phyloP scores from a whole-genome alignment of 2,113 vertebrate genomes.

The Mola mola region DNA sequence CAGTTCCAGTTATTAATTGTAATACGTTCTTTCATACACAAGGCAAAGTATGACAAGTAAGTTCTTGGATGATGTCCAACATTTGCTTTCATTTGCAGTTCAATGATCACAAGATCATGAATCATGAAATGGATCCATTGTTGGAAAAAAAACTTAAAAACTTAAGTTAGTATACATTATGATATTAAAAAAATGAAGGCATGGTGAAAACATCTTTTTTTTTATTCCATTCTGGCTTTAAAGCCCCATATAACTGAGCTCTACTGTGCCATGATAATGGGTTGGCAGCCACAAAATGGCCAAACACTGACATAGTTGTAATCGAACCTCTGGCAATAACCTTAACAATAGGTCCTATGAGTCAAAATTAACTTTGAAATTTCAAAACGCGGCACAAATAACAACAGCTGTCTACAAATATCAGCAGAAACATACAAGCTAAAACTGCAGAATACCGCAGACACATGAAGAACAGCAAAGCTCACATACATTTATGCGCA shows the following conservation, averaged over 20 bases:
- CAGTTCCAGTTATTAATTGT: no score
- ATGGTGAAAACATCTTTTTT: not conserved
- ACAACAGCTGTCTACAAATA: slow-evolving; percentile 32
- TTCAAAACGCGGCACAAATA: slow-evolving; percentile 18
- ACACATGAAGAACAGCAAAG: slow-evolving; percentile 37
- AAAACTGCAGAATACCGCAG: slow-evolving; percentile 45
- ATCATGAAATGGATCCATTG: not conserved
- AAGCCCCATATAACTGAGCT: slow-evolving; percentile 16
- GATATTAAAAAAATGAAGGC: not conserved
- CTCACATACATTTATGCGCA: slow-evolving; percentile 22
- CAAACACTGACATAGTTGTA: not conserved
- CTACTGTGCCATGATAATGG: slow-evolving; percentile 11
- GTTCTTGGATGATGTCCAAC: no score
- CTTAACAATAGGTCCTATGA: slow-evolving; percentile 1
- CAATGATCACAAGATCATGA: not conserved
- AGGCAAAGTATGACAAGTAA: not conserved
- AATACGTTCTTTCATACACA: not conserved
- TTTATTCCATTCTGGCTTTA: slow-evolving; percentile 2
- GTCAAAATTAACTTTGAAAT: not conserved
- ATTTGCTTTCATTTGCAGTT: not conserved
- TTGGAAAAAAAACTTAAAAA: not conserved
- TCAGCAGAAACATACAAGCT: no score
- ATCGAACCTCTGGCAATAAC: not conserved
- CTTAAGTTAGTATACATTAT: slow-evolving; percentile 9
- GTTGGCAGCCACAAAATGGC: not conserved